A percentile compares a stretch with the other conserved stretches of the same genome.
phyloP scores from a whole-genome alignment of 2,797 vertebrate genomes.

The Oreonectes daqikongensis region DNA sequence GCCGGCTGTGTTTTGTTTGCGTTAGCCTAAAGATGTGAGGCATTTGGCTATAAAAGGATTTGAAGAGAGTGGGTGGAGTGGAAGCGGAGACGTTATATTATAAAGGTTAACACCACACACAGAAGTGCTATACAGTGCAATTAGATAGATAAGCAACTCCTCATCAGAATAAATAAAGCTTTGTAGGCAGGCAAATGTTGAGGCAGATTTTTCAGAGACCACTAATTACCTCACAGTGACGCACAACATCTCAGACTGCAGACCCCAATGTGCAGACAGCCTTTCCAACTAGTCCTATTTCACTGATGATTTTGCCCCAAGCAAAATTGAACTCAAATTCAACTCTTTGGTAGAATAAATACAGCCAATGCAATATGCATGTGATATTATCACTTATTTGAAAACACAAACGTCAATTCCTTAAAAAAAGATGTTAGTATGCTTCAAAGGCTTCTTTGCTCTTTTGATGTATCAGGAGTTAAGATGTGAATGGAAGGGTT shows the following conservation, averaged over 20 bases:
- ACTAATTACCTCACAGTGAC: slow-evolving; percentile 79
- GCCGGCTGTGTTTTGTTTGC: slow-evolving; percentile 8
- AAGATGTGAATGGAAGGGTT: slow-evolving; percentile 17
- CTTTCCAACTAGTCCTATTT: slow-evolving; percentile 4
- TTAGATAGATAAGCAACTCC: slow-evolving; percentile 68
- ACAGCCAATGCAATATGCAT: slow-evolving; percentile 4
- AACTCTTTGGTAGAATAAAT: neutral
- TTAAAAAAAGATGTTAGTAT: neutral
- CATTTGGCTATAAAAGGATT: slow-evolving; percentile 48
- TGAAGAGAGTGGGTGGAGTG: slow-evolving; percentile 31
- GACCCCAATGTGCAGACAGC: slow-evolving; percentile 44
- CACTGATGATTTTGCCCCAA: slow-evolving; percentile 11
- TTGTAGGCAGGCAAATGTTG: slow-evolving; percentile 72
- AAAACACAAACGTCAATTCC: slow-evolving; percentile 13
- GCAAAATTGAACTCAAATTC: slow-evolving; percentile 5
- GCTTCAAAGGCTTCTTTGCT: neutral
- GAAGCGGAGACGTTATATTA: slow-evolving; percentile 58
- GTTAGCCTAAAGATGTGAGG: slow-evolving; percentile 38
- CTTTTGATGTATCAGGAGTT: slow-evolving; percentile 2
- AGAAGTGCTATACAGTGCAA: slow-evolving; percentile 68
- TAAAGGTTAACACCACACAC: slow-evolving; percentile 62
- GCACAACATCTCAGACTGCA: slow-evolving; percentile 64
- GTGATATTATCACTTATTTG: neutral
- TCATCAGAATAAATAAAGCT: slow-evolving; percentile 65
- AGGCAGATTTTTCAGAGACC: slow-evolving; percentile 66